Evolutionary conservation across 2,113 vertebrate species (phyloP).

Genomic region (Colius striatus): DNA sequence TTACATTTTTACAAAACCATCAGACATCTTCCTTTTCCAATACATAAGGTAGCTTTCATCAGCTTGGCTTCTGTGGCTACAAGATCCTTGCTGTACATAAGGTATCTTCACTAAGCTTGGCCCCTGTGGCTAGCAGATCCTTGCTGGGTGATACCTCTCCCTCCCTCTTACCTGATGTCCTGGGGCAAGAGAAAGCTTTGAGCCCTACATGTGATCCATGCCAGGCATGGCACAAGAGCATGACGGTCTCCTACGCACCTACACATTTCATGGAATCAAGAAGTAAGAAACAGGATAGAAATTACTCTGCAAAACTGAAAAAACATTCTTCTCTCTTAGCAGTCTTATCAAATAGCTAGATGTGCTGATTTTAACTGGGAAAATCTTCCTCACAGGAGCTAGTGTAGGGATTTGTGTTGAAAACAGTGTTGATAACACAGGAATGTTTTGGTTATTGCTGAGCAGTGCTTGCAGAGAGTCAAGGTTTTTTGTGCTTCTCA

Average conservation of each 20-base stretch:
- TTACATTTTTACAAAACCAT: neutral
- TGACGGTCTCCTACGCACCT: fast-evolving
- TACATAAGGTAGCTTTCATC: neutral
- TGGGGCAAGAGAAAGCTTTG: neutral
- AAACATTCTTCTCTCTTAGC: neutral
- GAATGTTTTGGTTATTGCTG: no score
- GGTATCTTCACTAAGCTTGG: no score
- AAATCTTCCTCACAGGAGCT: no score
- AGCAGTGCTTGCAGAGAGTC: no score
- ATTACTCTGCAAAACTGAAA: neutral
- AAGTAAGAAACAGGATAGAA: neutral
- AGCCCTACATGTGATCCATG: neutral
- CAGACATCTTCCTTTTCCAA: neutral
- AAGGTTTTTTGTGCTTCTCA: no score
- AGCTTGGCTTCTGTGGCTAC: neutral
- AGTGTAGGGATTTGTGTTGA: no score
- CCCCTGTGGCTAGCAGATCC: neutral
- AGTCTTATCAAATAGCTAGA: neutral
- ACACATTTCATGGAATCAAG: fast-evolving
- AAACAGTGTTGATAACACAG: no score
- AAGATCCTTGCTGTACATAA: neutral
- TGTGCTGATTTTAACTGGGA: no score
- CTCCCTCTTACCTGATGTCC: neutral
- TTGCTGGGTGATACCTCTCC: neutral
- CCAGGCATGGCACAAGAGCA: neutral